These are phyloP conservation scores for Drosophila mulleri DNA, from an alignment of 2,888 invertebrate genomes.

Conservation along the genomic window DNA sequence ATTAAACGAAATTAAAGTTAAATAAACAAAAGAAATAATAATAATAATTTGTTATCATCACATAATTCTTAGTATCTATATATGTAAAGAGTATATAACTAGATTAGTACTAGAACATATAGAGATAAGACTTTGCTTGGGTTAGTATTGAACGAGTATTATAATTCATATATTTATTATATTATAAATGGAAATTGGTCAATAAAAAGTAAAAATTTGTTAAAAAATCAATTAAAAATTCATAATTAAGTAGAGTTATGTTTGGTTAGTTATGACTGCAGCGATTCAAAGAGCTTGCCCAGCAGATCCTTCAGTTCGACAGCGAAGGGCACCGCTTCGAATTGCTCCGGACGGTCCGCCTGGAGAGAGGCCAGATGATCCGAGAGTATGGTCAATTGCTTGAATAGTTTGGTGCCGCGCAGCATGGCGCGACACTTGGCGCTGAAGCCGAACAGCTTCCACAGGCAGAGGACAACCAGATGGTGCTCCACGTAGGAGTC, in stretches of 20 bases:
- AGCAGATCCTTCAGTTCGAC: conserved; percentile 27
- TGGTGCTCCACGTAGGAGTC: conserved; percentile 78
- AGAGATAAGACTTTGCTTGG: not conserved
- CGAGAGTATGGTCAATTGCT: conserved; percentile 62
- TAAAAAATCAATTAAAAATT: not conserved
- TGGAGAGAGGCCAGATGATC: conserved; percentile 55
- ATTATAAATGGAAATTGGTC: not conserved
- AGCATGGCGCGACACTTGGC: conserved; percentile 81
- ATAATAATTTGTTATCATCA: not conserved
- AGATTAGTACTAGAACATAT: not conserved
- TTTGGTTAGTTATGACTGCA: conserved; percentile 24
- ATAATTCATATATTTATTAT: conserved; percentile 1
- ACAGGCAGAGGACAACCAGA: conserved; percentile 74
- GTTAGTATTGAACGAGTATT: not conserved
- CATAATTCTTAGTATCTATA: not conserved
- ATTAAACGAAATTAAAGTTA: not conserved
- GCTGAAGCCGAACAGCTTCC: conserved; percentile 82
- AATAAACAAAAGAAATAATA: too few species aligned
- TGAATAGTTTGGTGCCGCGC: conserved; percentile 79
- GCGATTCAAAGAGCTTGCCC: conserved; percentile 19
- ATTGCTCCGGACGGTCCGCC: conserved; percentile 34
- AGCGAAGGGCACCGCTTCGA: conserved; percentile 44
- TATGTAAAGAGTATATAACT: not conserved
- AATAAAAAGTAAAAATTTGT: not conserved
- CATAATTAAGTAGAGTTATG: not conserved